These are phyloP conservation scores for Synchiropus splendidus DNA, from an alignment of 2,113 vertebrate genomes.

Conservation along the genomic window DNA sequence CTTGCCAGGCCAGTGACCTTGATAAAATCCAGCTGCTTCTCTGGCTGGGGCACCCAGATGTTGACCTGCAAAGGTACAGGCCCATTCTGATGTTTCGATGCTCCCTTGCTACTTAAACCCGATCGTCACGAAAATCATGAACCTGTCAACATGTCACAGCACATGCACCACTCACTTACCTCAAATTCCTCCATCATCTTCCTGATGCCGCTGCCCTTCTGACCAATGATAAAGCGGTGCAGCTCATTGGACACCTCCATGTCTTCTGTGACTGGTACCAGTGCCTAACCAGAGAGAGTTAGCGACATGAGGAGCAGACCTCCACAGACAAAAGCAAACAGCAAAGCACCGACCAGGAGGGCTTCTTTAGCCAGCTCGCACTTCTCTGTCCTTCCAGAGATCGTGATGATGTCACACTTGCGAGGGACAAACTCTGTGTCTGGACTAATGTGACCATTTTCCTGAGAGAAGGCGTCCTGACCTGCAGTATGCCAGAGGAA, in stretches of 20 bases:
- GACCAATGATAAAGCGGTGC: conserved; percentile 77
- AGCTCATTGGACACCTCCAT: conserved; percentile 71
- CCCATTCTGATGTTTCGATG: no score
- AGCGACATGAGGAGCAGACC: neutral
- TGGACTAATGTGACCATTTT: conserved; percentile 61
- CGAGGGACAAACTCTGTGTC: conserved; percentile 59
- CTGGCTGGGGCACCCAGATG: conserved; percentile 69
- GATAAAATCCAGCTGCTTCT: conserved; percentile 69
- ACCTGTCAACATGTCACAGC: neutral
- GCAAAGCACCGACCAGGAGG: conserved; percentile 57
- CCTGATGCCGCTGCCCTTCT: conserved; percentile 75
- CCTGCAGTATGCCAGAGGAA: no score
- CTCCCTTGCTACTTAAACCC: no score
- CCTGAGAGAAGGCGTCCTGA: conserved; percentile 58
- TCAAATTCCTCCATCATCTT: conserved; percentile 82
- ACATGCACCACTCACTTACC: conserved; percentile 36
- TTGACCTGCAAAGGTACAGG: conserved; percentile 56
- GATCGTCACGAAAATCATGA: conserved; percentile 2
- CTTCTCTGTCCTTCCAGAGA: conserved; percentile 67
- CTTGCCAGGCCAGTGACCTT: conserved; percentile 67
- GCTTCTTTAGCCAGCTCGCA: conserved; percentile 66
- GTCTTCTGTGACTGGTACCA: conserved; percentile 73
- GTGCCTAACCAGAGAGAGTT: conserved; percentile 42
- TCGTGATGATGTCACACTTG: conserved; percentile 70
- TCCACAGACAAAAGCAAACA: neutral